phyloP scores from a whole-genome alignment of 2,797 vertebrate genomes.

The Salarias fasciatus region DNA sequence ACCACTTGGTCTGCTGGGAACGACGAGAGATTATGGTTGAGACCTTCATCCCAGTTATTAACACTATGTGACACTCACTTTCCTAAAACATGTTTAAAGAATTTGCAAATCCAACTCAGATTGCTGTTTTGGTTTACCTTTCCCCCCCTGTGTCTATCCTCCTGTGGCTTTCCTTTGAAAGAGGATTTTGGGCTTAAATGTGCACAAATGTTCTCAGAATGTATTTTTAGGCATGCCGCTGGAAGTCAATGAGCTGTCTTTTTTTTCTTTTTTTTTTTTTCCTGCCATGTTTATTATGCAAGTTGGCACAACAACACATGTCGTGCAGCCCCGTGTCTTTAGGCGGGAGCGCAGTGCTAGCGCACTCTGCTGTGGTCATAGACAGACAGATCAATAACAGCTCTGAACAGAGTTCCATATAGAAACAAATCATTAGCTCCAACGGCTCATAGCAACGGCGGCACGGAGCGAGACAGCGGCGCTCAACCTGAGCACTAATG shows the following conservation, averaged over 20 bases:
- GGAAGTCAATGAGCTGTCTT: no score
- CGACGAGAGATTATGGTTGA: constrained; percentile 18
- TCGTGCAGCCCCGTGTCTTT: constrained; percentile 8
- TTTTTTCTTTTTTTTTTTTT: not conserved
- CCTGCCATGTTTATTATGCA: constrained; percentile 18
- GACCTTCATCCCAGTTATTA: constrained; percentile 26
- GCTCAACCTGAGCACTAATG: constrained; percentile 47
- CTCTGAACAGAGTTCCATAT: constrained; percentile 46
- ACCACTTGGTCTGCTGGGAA: constrained; percentile 19
- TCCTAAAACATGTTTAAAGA: constrained; percentile 32
- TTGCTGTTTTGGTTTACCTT: constrained; percentile 36
- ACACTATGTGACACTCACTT: constrained; percentile 16
- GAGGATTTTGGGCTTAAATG: constrained; percentile 65
- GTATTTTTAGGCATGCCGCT: constrained; percentile 5
- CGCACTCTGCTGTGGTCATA: constrained; percentile 13
- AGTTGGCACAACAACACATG: not conserved
- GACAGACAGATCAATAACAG: constrained; percentile 57
- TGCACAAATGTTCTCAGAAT: constrained; percentile 37
- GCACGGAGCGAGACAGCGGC: constrained; percentile 20
- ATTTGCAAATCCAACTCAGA: constrained; percentile 32
- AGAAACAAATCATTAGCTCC: constrained; percentile 58
- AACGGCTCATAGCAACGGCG: constrained; percentile 43
- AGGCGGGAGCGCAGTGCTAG: constrained; percentile 7
- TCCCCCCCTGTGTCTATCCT: constrained; percentile 26
- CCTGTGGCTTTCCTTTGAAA: constrained; percentile 51